Conservation (phyloP, 53 echinoderm and acorn worm species). For the Apostichopus leukothele region DNA sequence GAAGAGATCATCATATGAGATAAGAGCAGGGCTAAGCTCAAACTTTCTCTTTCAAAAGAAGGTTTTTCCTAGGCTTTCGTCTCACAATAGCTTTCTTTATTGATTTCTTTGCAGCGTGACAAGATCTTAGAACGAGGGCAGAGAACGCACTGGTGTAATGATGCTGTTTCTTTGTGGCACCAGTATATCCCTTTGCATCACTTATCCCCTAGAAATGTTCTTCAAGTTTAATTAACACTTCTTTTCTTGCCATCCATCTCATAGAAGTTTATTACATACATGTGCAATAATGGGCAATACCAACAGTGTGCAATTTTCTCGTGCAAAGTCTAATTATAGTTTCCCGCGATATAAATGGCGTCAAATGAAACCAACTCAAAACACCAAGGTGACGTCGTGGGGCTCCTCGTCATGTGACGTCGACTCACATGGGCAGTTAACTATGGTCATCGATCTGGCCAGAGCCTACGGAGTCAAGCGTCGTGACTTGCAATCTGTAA, state of each 20-base stretch:
- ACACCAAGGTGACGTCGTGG: conserved; percentile 3
- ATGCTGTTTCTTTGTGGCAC: neutral
- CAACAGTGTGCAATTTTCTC: conserved; percentile 43
- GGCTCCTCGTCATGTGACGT: conserved; percentile 8
- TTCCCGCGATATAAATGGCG: conserved; percentile 50
- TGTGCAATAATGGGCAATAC: conserved; percentile 44
- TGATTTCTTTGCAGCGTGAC: neutral
- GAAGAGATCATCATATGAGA: too few species aligned
- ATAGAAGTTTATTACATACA: neutral
- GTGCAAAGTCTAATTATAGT: conserved; percentile 49
- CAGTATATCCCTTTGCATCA: neutral
- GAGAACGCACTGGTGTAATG: neutral
- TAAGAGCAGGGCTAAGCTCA: too few species aligned
- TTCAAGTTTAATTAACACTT: neutral
- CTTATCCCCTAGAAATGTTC: neutral
- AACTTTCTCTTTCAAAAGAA: too few species aligned
- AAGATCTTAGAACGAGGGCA: neutral
- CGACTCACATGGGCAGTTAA: conserved; percentile 75
- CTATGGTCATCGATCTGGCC: conserved; percentile 79
- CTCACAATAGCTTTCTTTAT: neutral
- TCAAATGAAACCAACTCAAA: conserved; percentile 38
- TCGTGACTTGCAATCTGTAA: conserved; percentile 63
- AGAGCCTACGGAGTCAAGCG: conserved; percentile 64
- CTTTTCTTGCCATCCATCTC: neutral
- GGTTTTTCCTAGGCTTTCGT: too few species aligned